Base-by-base conservation (phyloP, 2,888 invertebrate genomes). In the Drosophila cracens region DNA sequence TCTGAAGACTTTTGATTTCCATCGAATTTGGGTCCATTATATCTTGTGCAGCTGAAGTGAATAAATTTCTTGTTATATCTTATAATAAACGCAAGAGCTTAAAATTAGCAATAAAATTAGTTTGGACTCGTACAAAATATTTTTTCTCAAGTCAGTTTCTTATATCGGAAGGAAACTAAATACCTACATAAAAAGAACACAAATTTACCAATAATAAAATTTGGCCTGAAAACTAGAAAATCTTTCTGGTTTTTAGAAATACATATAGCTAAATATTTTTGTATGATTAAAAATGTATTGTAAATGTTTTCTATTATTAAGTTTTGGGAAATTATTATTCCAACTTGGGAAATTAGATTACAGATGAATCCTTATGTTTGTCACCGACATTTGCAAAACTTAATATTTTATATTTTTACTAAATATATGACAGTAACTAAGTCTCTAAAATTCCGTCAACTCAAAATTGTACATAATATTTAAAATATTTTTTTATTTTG, bases 1-100 rank as follows among this genome's bases (percentile, higher is more conserved):
- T 51, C 18, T 76, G 68, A 6, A 76, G 59, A 13, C 77, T 76
- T 27, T 69, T 62, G 6, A 73, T 40, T 34, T 73, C 77, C 10
- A 52, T 56, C 7, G 52, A 46, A 31, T 72, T 70, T 8, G 38
- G 60, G 10, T 46, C 6, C 27, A 18, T 31, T 29, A 18, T 4
- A 13, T 52, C 40, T 36, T 16, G n/a, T 21, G 6, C 11, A 2
- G 43, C n/a, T 43, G 7, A 46, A 46, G 21, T 21, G 13, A 16
- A 25, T 1, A 46, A 21, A 11, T 5, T 0, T 43, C 1, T 33
- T 21, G 6, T 0, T 43, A 43, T 43, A 43, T 21, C 21, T 7
- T 21, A 43, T 21, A 43, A 43, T 21, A 21, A 43, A 21, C n/a
- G 21, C 21, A 43, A 21, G 6, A 43, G 2, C n/a, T 43, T 43